phyloP scores from a whole-genome alignment of 2,797 vertebrate genomes.

The Rhynchotus rufescens region DNA sequence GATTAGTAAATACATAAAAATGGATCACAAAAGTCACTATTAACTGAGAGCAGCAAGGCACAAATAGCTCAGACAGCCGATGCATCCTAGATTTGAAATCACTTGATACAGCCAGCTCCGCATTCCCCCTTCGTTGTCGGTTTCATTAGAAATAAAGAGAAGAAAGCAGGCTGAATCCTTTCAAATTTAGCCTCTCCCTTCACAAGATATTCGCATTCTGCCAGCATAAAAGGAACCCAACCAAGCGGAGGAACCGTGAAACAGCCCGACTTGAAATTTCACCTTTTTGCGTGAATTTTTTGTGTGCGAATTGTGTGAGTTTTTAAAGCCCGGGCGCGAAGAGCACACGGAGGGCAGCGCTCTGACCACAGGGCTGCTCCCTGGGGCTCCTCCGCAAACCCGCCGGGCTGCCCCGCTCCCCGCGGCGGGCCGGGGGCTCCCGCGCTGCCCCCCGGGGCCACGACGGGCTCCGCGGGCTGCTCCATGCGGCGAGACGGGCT shows the following conservation, averaged over 20 bases:
- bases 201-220: not conserved
- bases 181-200: not conserved
- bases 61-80: not conserved
- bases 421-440: not conserved
- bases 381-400: not conserved
- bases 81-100: not conserved
- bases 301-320: not conserved
- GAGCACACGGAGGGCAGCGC: not conserved
- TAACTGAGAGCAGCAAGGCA: not conserved
- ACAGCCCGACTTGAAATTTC: not conserved
- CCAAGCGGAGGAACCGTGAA: not conserved
- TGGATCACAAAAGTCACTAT: conserved; percentile 1
- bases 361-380: not conserved
- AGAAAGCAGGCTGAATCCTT: not conserved
- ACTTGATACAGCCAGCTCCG: not conserved
- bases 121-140: not conserved
- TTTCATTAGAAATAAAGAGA: too few species aligned
- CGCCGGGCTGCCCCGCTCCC: not conserved
- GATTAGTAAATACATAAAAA: conserved; percentile 2
- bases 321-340: not conserved
- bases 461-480: not conserved
- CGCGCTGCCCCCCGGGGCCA: not conserved
- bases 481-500: too few species aligned
- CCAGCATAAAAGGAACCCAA: not conserved
- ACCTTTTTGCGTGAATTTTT: not conserved